Percentiles rank a stretch among this genome's conserved stretches.
phyloP scores from a whole-genome alignment of 2,888 invertebrate species.

The Acholoe squamosa region DNA sequence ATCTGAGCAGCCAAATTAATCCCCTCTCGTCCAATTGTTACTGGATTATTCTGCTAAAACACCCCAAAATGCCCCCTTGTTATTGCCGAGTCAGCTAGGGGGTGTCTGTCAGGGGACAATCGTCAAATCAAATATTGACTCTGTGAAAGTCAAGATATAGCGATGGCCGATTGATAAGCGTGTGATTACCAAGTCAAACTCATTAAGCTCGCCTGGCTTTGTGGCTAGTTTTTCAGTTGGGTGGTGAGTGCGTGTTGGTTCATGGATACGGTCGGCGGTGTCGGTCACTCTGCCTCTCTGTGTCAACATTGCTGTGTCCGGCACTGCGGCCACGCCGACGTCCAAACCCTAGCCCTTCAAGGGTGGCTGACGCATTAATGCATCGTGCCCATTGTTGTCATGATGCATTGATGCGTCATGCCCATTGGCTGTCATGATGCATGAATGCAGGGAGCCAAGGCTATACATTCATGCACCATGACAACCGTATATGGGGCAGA shows the following conservation, averaged over 20 bases:
- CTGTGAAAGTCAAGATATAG: constrained; percentile 54
- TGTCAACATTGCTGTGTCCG: constrained; percentile 30
- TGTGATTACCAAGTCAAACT: constrained; percentile 53
- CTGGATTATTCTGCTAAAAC: background rate
- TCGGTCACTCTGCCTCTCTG: constrained; percentile 21
- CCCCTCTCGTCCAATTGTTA: background rate
- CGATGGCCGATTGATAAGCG: constrained; percentile 45
- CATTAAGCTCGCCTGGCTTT: constrained; percentile 19
- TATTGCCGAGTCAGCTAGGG: background rate
- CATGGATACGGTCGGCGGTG: constrained; percentile 25
- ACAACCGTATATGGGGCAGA: too few species aligned
- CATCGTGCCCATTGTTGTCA: too few species aligned
- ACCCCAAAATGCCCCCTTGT: background rate
- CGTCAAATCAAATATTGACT: constrained; percentile 46
- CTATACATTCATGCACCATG: too few species aligned
- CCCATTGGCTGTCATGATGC: too few species aligned
- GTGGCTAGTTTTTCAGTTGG: constrained; percentile 31
- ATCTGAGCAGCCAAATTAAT: background rate
- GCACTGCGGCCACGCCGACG: background rate
- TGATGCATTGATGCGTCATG: too few species aligned
- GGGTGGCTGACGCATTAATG: too few species aligned
- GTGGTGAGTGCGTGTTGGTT: constrained; percentile 32
- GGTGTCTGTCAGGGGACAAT: background rate
- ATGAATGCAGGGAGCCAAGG: background rate
- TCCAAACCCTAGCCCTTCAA: too few species aligned